A percentile compares a stretch with the other conserved stretches of the same genome.
Evolutionary conservation across 2,113 vertebrate species (phyloP).

Genomic region (Bos taurus): ARS-UCD2.0 NC_037355.1:10197001-10197500

Average conservation of each 20-base stretch:
- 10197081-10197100: background rate
- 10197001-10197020: background rate
- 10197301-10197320: background rate
- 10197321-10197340: background rate
- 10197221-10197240: background rate
- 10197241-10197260: background rate
- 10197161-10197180: background rate
- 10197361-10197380: background rate
- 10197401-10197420: no score
- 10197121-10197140: background rate
- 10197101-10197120: background rate
- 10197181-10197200: background rate
- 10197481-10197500: background rate
- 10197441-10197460: background rate
- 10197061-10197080: background rate
- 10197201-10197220: background rate
- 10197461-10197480: background rate
- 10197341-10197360: background rate
- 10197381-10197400: background rate
- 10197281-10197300: background rate
- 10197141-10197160: background rate
- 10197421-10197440: background rate
- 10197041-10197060: background rate
- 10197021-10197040: background rate
- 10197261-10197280: background rate